Evolutionary conservation across 2,797 vertebrate genomes (phyloP).

Genomic region (Coregonus sp.): DNA sequence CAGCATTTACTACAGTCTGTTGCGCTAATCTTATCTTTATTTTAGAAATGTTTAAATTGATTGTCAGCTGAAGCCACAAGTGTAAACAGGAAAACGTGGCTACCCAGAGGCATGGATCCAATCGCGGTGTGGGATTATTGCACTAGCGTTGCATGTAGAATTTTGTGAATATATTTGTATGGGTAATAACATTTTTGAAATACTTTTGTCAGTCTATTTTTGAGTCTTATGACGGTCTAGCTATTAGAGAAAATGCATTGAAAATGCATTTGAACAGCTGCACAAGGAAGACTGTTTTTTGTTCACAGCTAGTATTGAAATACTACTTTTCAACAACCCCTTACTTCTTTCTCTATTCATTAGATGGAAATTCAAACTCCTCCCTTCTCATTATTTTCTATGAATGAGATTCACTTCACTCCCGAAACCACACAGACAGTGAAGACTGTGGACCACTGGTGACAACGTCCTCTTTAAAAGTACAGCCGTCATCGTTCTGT

Average conservation of each 20-base stretch:
- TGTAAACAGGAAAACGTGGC: neutral
- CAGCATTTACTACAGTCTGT: slow-evolving; percentile 25
- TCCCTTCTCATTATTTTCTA: neutral
- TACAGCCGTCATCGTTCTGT: neutral
- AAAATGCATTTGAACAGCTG: too few relatives aligned
- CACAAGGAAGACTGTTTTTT: too few relatives aligned
- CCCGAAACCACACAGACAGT: neutral
- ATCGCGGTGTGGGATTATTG: neutral
- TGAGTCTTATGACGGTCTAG: neutral
- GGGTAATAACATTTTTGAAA: neutral
- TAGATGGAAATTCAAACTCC: neutral
- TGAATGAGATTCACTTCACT: neutral
- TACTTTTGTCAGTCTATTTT: neutral
- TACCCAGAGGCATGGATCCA: neutral
- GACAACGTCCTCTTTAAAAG: neutral
- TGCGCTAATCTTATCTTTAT: slow-evolving; percentile 18
- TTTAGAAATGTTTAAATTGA: slow-evolving; percentile 15
- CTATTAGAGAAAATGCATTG: neutral
- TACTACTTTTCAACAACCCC: neutral
- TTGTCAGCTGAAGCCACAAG: neutral
- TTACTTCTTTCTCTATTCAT: neutral
- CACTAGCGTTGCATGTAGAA: neutral
- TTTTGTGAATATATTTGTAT: neutral
- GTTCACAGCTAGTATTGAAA: neutral
- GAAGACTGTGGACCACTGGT: neutral